Percentiles rank a stretch among this genome's conserved stretches.
Evolutionary conservation across 2,113 vertebrate genomes (phyloP).

Genomic region (Platysteira castanea): DNA sequence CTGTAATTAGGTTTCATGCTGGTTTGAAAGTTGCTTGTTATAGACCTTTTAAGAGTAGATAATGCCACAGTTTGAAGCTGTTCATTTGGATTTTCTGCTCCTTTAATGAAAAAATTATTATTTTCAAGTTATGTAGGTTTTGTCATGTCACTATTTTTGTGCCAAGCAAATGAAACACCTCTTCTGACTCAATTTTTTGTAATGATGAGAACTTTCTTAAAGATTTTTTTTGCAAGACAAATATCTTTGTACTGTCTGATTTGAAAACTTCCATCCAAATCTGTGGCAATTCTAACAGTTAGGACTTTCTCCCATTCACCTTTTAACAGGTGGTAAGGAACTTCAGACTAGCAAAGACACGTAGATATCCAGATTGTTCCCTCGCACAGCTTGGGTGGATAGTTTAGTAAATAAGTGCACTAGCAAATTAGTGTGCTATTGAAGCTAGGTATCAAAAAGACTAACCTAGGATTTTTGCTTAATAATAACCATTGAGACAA

Average conservation of each 20-base stretch:
- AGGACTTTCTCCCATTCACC: background rate
- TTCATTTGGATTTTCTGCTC: conserved; percentile 43
- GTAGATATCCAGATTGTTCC: background rate
- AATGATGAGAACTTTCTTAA: background rate
- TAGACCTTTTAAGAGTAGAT: conserved; percentile 60
- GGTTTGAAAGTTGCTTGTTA: conserved; percentile 63
- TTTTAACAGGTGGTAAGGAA: background rate
- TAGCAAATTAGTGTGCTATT: background rate
- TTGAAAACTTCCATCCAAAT: background rate
- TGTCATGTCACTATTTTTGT: background rate
- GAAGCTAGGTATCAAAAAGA: background rate
- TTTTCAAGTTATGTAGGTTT: conserved; percentile 40
- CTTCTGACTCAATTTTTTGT: background rate
- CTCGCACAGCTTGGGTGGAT: background rate
- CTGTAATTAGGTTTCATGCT: conserved; percentile 68
- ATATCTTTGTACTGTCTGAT: background rate
- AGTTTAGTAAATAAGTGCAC: background rate
- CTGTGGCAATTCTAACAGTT: background rate
- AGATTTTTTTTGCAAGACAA: background rate
- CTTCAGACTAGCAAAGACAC: background rate
- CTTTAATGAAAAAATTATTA: conserved; percentile 63
- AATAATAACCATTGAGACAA: background rate
- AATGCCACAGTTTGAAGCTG: conserved; percentile 48
- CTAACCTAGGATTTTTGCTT: background rate
- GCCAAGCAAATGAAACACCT: background rate